Base-by-base conservation (phyloP, 2,888 invertebrate species). In the Arge pagana region DNA sequence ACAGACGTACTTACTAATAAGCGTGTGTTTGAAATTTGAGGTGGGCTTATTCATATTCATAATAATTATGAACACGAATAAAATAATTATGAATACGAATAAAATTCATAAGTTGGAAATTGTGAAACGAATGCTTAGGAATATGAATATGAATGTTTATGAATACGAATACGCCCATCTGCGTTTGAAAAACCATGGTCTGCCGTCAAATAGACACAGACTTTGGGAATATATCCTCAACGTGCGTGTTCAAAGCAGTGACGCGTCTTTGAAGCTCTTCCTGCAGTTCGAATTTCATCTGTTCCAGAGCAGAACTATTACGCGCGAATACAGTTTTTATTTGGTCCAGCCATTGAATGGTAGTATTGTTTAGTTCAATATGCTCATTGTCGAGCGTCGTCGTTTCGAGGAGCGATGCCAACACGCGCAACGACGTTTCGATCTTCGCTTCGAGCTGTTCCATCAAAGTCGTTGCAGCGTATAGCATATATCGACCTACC, bases 231-330 rank as follows among this genome's bases (percentile, higher is more conserved):
- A 94, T 82, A 55, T 87, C 85, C 51, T 82, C 77, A 18, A 94
- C 83, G 66, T 89, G 86, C 37, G 80, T 78, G 65, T 88, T 88
- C 13, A 96, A 80, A 61, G 82, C 83, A 52, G 83, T 84, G 6
- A 89, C 86, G 59, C 85, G 85, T 42, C 81, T 81, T 58, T 85
- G 82, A 50, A 96, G 76, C 56, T 83, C 81, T 66, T 93, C 93
- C 78, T 96, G 96, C 74, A 94, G 88, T 61, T 90, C 86, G 58
- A 84, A 87, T 78, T 93, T 94, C 52, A 85, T 86, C 15, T 86
- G 82, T 78, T 96, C 95, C 70, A 88, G 90, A 62, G 87, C 80
- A 7, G 83, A 83, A 41, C 90, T 88, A 72, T 92, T 93, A 63
- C 83, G 83, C 24, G 93, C 90, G 66, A 95, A 88, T 51, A 93